phyloP scores from a whole-genome alignment of 2,113 vertebrate genomes.

The Petromus typicus region DNA sequence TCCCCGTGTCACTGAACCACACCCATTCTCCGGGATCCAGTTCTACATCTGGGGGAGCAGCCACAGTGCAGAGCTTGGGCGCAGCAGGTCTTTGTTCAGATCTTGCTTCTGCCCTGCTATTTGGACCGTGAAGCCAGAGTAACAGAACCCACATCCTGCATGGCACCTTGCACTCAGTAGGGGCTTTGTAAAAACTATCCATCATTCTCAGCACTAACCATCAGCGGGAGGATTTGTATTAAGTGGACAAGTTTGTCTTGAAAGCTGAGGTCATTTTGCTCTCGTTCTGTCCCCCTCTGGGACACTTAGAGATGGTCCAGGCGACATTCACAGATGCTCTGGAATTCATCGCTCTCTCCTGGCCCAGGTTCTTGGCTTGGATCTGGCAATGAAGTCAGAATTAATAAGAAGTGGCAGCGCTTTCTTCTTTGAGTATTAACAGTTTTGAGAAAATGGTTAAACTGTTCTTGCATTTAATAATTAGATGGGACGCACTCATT shows the following conservation, averaged over 20 bases:
- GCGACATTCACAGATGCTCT: not conserved
- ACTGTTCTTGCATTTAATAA: constrained; percentile 40
- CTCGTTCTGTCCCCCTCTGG: fast-evolving
- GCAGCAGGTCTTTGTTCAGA: fast-evolving
- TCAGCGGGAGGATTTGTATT: not conserved
- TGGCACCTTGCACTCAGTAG: fast-evolving
- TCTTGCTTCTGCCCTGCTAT: not conserved
- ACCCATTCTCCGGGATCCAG: fast-evolving
- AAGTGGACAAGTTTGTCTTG: not conserved
- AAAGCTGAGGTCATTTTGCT: not conserved
- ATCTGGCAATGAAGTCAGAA: constrained; percentile 63
- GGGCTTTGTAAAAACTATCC: not conserved
- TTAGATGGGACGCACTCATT: constrained; percentile 43
- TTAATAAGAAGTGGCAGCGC: constrained; percentile 43
- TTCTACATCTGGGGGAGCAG: fast-evolving
- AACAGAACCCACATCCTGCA: not conserved
- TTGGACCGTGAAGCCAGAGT: not conserved
- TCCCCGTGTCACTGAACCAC: fast-evolving
- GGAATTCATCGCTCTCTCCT: not conserved
- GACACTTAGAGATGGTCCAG: fast-evolving
- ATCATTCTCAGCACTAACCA: not conserved
- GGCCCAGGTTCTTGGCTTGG: not conserved
- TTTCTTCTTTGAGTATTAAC: constrained; percentile 45
- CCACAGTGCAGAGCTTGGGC: fast-evolving
- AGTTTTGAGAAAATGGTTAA: constrained; percentile 58